Conservation (phyloP, 2,113 vertebrate genomes). For the Sprattus sprattus region DNA sequence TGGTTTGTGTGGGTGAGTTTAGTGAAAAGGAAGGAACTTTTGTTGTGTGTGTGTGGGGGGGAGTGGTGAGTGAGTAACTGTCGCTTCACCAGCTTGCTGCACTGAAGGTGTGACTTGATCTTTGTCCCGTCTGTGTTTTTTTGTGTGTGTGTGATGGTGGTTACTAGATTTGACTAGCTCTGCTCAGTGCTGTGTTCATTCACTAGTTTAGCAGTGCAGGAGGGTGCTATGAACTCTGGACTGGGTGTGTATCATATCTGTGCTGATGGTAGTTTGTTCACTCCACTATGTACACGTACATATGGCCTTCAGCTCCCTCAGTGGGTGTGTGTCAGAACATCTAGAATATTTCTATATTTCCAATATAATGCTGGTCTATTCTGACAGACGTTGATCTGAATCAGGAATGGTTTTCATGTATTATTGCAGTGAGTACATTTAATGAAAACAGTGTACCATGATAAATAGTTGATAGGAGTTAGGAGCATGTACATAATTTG, state of each 20-base stretch:
- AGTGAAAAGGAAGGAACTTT: constrained; percentile 38
- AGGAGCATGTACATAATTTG: not conserved
- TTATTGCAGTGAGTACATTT: not conserved
- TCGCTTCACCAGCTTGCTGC: not conserved
- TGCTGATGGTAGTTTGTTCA: not conserved
- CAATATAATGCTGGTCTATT: not conserved
- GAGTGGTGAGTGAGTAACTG: not conserved
- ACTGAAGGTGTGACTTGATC: not conserved
- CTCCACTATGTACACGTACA: not conserved
- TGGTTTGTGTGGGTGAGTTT: not conserved
- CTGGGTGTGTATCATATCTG: not conserved
- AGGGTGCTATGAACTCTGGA: constrained; percentile 1
- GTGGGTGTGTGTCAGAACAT: not conserved
- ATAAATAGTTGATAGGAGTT: not conserved
- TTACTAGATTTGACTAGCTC: not conserved
- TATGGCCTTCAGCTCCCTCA: not conserved
- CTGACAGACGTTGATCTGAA: not conserved
- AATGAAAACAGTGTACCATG: not conserved
- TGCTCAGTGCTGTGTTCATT: not conserved
- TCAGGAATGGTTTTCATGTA: not conserved
- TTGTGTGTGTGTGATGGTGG: not conserved
- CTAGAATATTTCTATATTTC: not conserved
- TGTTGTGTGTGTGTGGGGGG: not conserved
- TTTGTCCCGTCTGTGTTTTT: not conserved
- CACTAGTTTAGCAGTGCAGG: not conserved